Percentiles rank a stretch among this genome's conserved stretches.
phyloP scores from a whole-genome alignment of 2,888 invertebrate species.

The Meteorus cinctellus region DNA sequence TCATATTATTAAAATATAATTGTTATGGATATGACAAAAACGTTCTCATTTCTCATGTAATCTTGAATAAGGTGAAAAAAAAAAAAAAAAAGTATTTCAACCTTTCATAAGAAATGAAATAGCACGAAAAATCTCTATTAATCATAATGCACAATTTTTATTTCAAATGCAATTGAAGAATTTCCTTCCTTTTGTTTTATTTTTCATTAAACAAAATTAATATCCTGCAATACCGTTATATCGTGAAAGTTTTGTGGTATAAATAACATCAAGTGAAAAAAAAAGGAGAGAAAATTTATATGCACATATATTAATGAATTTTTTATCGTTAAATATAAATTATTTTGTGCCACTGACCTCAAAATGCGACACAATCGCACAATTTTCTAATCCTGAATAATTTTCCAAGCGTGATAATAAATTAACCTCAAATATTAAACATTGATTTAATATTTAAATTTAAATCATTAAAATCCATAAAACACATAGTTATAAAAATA shows the following conservation, averaged over 20 bases:
- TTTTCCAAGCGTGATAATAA: conserved; percentile 15
- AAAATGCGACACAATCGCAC: conserved; percentile 29
- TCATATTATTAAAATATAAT: too few relatives aligned
- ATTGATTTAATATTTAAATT: neutral
- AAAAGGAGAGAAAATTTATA: too few relatives aligned
- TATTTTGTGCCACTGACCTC: conserved; percentile 49
- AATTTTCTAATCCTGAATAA: conserved; percentile 11
- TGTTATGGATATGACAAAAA: too few relatives aligned
- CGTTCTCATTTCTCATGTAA: too few relatives aligned
- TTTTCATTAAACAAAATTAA: neutral
- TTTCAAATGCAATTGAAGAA: too few relatives aligned
- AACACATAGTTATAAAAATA: neutral
- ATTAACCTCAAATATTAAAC: neutral
- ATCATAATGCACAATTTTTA: too few relatives aligned
- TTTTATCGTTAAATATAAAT: conserved; percentile 47
- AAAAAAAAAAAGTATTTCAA: too few relatives aligned
- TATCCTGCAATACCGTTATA: conserved; percentile 43
- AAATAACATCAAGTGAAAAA: neutral
- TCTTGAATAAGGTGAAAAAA: too few relatives aligned
- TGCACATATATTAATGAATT: neutral
- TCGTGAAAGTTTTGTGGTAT: conserved; percentile 45
- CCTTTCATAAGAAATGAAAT: too few relatives aligned
- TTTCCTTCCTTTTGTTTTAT: neutral
- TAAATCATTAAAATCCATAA: too few relatives aligned
- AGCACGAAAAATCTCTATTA: too few relatives aligned